phyloP scores from a whole-genome alignment of 2,113 vertebrate species.

The Neomonachus schauinslandi region DNA sequence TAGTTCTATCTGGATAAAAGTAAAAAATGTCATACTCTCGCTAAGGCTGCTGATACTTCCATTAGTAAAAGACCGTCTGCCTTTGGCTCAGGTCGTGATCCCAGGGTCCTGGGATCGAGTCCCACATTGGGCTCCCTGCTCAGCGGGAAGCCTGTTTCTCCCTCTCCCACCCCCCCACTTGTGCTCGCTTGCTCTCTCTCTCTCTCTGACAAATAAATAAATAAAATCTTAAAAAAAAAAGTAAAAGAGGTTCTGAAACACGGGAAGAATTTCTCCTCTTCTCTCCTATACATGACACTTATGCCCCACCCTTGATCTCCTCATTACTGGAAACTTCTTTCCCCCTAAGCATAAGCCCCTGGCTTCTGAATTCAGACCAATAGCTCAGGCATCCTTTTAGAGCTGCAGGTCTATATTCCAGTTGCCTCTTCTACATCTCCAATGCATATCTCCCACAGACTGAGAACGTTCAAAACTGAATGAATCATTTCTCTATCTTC shows the following conservation, averaged over 20 bases:
- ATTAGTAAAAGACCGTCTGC: background rate
- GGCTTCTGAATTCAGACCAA: background rate
- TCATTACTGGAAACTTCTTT: background rate
- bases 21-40: background rate
- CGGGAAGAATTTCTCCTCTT: background rate
- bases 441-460: background rate
- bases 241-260: background rate
- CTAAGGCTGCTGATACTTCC: background rate
- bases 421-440: background rate
- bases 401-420: background rate
- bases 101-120: no score
- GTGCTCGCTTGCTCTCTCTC: no score
- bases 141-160: no score
- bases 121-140: no score
- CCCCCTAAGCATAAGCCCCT: background rate
- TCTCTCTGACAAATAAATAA: no score
- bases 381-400: background rate
- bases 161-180: no score
- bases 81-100: no score
- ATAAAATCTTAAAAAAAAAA: no score
- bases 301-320: background rate
- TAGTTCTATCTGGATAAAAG: background rate
- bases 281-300: background rate
- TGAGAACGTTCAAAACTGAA: background rate
- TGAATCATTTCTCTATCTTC: background rate